Evolutionary conservation across 2,888 invertebrate species (phyloP).

Genomic region (Buathra laborator): DNA sequence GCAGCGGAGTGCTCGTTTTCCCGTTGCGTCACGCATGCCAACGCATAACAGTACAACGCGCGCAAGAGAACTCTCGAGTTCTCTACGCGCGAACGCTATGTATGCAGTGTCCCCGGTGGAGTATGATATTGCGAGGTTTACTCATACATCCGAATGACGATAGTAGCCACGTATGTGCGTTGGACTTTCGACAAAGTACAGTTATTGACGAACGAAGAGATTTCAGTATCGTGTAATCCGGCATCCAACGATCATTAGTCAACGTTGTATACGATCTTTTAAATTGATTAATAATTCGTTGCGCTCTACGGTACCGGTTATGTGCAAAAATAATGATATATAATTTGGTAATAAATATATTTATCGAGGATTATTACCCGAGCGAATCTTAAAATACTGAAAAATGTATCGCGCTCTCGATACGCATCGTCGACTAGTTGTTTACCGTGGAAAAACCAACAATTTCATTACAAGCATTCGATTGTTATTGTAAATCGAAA

Average conservation of each 20-base stretch:
- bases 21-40: conserved; percentile 83
- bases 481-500: too few species aligned
- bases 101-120: background rate
- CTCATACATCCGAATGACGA: conserved; percentile 10
- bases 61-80: conserved; percentile 59
- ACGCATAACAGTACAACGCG: conserved; percentile 81
- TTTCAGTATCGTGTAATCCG: conserved; percentile 1
- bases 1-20: conserved; percentile 76
- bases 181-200: background rate
- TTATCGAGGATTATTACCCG: conserved; percentile 44
- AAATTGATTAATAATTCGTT: background rate
- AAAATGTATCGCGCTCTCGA: too few species aligned
- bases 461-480: too few species aligned
- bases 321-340: background rate
- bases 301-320: background rate
- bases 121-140: background rate
- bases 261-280: background rate
- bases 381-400: background rate
- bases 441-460: too few species aligned
- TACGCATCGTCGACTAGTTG: too few species aligned
- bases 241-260: background rate
- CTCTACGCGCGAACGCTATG: conserved; percentile 18
- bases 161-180: background rate
- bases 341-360: background rate
- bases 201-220: conserved; percentile 3